Evolutionary conservation across 2,888 invertebrate genomes (phyloP), one percentile per base, ranked within the genome.

Genomic region (Polyommatus iphigenia): DNA sequence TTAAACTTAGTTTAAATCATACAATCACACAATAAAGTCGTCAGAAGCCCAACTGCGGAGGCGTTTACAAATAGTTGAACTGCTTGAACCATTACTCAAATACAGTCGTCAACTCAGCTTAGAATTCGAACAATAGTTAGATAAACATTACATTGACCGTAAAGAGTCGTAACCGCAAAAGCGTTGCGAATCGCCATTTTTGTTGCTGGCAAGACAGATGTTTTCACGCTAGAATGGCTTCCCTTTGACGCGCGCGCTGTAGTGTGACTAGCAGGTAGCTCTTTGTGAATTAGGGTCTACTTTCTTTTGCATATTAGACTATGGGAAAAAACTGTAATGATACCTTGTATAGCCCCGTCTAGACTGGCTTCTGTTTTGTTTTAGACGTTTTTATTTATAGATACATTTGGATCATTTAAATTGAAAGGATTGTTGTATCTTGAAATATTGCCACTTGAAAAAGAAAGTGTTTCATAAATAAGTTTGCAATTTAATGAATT

Each of bases 191-290:
- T 80, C 79, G 76, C 79, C 79, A 81, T 82, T 80, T 79, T 80
- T 80, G 79, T 78, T 83, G 83, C 78, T 82, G 79, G 81, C 77
- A 82, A 80, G 83, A 83, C 82, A 80, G 83, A 83, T 85, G 82
- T 80, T 67, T 67, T 67, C 78, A 82, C 81, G 86, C 85, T 85
- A 81, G 82, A 85, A 80, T 82, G 85, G 83, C 81, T 86, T 86
- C 84, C 85, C 86, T 89, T 87, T 85, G 85, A 83, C 81, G 83
- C 78, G 81, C 81, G 80, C 83, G 83, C 80, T 83, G 77, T 79
- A 81, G 84, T 86, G 85, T 87, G 85, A 88, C 88, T 81, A 84
- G 83, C 83, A 79, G 82, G 79, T 80, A 80, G 73, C 78, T 76
- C 73, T 59, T 54, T 50, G 71, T 76, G 57, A 77, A 46, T 67